Evolutionary conservation across 2,797 vertebrate species (phyloP), one percentile per base, ranked within the genome.

Genomic region (Echiichthys vipera): DNA sequence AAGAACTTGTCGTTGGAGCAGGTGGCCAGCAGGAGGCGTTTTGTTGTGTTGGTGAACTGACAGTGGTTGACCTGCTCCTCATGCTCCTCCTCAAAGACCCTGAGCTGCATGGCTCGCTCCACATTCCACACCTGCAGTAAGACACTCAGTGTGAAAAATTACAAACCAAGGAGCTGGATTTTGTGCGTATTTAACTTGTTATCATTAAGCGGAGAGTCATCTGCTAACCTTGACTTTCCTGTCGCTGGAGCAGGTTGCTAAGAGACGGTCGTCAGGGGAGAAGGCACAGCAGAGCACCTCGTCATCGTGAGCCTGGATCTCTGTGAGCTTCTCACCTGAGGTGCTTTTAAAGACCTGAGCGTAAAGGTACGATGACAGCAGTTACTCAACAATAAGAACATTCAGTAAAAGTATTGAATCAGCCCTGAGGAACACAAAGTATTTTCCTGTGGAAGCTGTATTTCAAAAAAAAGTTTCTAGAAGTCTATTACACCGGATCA

Each of bases 231-330:
- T 98, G 24, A 99, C 95, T 92, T 95, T 99, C 87, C 93, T 95
- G 92, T 98, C 98, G 47, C 93, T 95, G 13, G 97, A 98, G 85
- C 98, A 98, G 68, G 97, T 98, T 75, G 97, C 98, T 70, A 99
- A 86, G 63, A 96, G 95, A 77, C 82, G 93, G 77, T 95, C 95
- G 45, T 98, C 96, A 4, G 95, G 91, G 77, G 97, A 99, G 85
- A 98, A 99, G 53, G 96, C 49, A 59, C 98, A 99, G 74, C 96
- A 98, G 67, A 98, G 93, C 45, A 99, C 93, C 86, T 98, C 98
- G 10, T 99, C 98, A 5, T 98, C 97, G 0, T 98, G 96, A 71
- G 96, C 97, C 47, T 83, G 87, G 73, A 98, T 90, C 82, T 96
- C 96, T 37, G 93, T 75, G 47, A 99, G 93, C 64, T 95, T 97